Evolutionary conservation across 37 sponge, comb jelly and placozoan genomes (phyloP), one percentile per base, ranked within the genome.

Genomic region (Ianthella basta): DNA sequence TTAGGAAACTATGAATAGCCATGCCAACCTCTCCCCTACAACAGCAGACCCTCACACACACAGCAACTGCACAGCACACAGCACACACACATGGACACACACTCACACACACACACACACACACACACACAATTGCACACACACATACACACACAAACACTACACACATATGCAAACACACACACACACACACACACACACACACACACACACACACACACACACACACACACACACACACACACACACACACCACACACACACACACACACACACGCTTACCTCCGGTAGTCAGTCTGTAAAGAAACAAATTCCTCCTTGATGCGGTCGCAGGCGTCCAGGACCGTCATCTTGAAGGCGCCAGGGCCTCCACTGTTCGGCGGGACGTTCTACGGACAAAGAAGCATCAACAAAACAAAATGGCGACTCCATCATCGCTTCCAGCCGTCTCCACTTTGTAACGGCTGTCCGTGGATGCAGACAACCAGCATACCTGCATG

Each of bases 241-340:
- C 50, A 44, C 50, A 44, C 50, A 44, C 50, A 44, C 50, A 44
- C 50, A 44, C 25, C 23, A 35, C 79, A 50, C n/a, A 39, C 80
- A 27, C 80, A n/a, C 25, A 54, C 20, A 87, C 29, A 32, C 54
- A 63, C 80, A 37, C 38, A 35, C 34, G 12, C 92, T 83, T 60
- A 92, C 93, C 35, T 84, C 34, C 83, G 89, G 57, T 83, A 83
- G 55, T 92, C 89, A 56, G 84, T 74, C 38, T 92, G 89, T 20
- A 92, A 65, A 63, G 38, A 79, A 32, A 69, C 35, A 50, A 92
- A 89, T 53, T 92, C 93, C 27, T 92, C 93, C 54, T 92, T 92
- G 35, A 92, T 79, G 16, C 89, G 55, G 33, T 92, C 93, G 15
- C 87, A 55, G 1, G 86, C 79, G 34, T 92, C 93, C 15, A 67